Evolutionary conservation across 2,113 vertebrate species (phyloP), one percentile per base, ranked within the genome.

Genomic region (Cairina moschata): DNA sequence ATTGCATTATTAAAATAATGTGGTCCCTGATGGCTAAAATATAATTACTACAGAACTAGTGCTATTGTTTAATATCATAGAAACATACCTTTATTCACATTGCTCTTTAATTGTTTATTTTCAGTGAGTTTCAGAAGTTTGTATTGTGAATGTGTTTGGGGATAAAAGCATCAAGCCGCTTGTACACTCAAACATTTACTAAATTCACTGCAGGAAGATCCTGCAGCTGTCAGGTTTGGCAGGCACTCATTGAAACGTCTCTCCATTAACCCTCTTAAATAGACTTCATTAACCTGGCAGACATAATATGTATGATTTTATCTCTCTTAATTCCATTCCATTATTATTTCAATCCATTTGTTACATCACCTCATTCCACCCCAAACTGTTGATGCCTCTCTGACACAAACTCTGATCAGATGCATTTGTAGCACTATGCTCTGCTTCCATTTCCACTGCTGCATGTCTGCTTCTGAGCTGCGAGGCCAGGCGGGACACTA

Each of bases 401-500:
- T 52, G 32, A 46, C 42, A 21, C 38, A 75, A 79, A 46, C 6
- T 34, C 32, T 79, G 21, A 9, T 50, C 32, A 42, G 65, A 75
- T 17, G 3, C 40, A 7, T 44, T 54, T 58, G 9, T 74, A 36
- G 28, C 20, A 13, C 20, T 21, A 16, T 32, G 23, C 21, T 78
- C 5, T 32, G 29, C 25, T 91, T 78, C 32, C 7, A 5, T 78
- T 67, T 46, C 38, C 29, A 32, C 26, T 32, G 29, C 6, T 68
- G 14, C 28, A 21, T 0, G 0, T 34, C 36, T 46, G 8, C 60
- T 66, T 38, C 59, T 48, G n/a, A 28, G 18, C 42, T 36, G 14
- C 0, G 0, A 63, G 17, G 32, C 21, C n/a, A 32, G 14, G 17
- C 0, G 1, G 23, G 46, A 59, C 9, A 2, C 12, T 11, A 1